A percentile compares a stretch with the other conserved stretches of the same genome.
phyloP scores from a whole-genome alignment of 2,797 vertebrate species.

The Florisuga fusca region DNA sequence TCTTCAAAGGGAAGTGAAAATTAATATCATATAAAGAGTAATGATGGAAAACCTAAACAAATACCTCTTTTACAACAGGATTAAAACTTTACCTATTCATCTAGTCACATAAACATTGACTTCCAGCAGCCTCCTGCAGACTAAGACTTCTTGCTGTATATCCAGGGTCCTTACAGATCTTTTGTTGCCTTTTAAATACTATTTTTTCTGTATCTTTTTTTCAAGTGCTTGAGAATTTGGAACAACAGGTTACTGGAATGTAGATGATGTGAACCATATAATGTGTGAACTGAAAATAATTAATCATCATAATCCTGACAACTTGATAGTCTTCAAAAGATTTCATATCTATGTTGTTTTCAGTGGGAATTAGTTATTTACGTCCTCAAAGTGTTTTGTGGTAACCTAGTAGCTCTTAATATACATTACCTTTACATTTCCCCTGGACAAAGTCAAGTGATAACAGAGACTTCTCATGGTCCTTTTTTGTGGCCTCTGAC shows the following conservation, averaged over 20 bases:
- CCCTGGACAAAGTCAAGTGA: not conserved
- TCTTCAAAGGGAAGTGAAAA: not conserved
- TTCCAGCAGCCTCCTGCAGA: not conserved
- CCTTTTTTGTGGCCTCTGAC: not conserved
- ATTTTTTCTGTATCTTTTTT: not conserved
- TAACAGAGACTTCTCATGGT: not conserved
- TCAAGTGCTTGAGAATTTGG: not conserved
- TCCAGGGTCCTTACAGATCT: not conserved
- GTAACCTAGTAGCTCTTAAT: not conserved
- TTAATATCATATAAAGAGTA: not conserved
- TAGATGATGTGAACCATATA: not conserved
- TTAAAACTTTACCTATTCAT: not conserved
- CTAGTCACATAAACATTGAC: not conserved
- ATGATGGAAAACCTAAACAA: not conserved
- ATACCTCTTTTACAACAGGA: not conserved
- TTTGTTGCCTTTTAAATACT: not conserved
- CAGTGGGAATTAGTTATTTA: not conserved
- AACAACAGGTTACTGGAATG: not conserved
- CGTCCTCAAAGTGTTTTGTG: not conserved
- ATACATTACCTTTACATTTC: not conserved
- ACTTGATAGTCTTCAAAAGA: not conserved
- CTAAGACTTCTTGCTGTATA: not conserved
- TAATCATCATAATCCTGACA: not conserved
- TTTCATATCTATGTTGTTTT: not conserved
- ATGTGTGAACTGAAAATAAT: not conserved